These are phyloP conservation scores for Conomelus anceps DNA, from an alignment of 2,888 invertebrate species.

Conservation along the genomic window DNA sequence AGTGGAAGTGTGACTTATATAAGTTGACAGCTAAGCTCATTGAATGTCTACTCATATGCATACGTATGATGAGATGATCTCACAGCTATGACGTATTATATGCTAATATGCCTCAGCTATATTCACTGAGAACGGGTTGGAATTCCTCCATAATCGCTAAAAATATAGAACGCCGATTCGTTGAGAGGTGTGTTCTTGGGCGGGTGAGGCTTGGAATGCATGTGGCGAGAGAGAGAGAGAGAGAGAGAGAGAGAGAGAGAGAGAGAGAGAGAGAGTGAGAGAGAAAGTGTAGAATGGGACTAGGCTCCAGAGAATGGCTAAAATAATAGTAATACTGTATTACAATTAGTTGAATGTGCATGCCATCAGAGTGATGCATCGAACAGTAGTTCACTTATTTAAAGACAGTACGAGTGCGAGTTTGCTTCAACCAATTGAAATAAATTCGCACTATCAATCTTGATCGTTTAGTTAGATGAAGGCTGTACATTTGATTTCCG, in stretches of 20 bases:
- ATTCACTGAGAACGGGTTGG: neutral
- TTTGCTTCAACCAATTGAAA: neutral
- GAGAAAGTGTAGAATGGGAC: neutral
- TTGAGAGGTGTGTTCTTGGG: neutral
- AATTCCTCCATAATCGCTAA: neutral
- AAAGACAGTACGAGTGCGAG: neutral
- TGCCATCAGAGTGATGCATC: neutral
- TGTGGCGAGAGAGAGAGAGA: neutral
- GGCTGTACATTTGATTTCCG: neutral
- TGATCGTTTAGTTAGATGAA: neutral
- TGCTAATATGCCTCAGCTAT: neutral
- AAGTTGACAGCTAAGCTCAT: too few species aligned
- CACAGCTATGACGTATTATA: neutral
- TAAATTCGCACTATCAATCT: neutral
- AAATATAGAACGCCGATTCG: neutral
- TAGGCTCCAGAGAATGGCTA: neutral
- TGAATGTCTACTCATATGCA: neutral
- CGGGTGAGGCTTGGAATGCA: neutral
- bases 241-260: neutral
- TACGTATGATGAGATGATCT: neutral
- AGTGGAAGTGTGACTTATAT: too few species aligned
- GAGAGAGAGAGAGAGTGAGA: neutral
- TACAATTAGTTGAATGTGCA: neutral
- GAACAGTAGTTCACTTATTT: neutral
- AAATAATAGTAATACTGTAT: neutral